These are phyloP conservation scores for Selene dorsalis DNA, from an alignment of 2,797 vertebrate species.

Conservation along the genomic window DNA sequence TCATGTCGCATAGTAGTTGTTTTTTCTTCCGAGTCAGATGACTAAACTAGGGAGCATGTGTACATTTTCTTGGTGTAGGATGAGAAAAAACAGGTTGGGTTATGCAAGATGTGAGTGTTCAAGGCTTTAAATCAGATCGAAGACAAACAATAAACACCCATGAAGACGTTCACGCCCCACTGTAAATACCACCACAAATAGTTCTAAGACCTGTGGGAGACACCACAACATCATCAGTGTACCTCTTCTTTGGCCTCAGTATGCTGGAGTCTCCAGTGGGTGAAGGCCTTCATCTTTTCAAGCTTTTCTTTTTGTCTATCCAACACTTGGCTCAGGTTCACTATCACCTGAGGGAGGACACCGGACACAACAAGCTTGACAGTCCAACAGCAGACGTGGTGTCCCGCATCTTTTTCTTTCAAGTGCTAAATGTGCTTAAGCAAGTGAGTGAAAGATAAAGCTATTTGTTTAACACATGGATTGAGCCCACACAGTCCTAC, in stretches of 20 bases:
- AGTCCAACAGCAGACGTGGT: conserved; percentile 9
- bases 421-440: background rate
- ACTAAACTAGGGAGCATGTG: conserved; percentile 4
- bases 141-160: background rate
- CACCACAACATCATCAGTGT: conserved; percentile 1
- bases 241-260: conserved; percentile 89
- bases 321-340: conserved; percentile 88
- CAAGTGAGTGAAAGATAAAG: background rate
- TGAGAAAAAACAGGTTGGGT: background rate
- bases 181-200: background rate
- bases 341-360: conserved; percentile 87
- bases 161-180: too few species aligned
- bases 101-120: background rate
- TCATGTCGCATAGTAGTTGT: background rate
- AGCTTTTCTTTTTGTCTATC: conserved; percentile 90
- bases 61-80: background rate
- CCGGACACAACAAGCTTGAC: conserved; percentile 8
- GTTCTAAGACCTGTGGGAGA: conserved; percentile 2
- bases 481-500: background rate
- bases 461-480: background rate
- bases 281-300: conserved; percentile 91
- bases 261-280: conserved; percentile 89
- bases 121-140: background rate
- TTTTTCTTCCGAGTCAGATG: background rate
- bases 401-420: conserved; percentile 3